phyloP scores from a whole-genome alignment of 53 echinoderm and acorn worm species.

The Apostichopus leukothele region DNA sequence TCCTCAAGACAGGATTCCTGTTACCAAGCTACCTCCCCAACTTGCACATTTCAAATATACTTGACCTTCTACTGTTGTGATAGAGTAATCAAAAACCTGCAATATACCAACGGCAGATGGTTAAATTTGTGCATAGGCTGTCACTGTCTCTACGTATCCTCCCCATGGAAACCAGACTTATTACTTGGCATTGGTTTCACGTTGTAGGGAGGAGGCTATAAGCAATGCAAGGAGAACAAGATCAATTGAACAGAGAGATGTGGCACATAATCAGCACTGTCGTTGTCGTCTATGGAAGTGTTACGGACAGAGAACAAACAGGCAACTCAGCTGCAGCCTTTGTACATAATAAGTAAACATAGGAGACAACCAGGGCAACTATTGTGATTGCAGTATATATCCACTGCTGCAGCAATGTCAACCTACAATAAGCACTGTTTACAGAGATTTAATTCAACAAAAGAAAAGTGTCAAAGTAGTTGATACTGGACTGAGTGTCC shows the following conservation, averaged over 20 bases:
- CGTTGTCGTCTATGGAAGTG: constrained; percentile 32
- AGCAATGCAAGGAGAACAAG: constrained; percentile 43
- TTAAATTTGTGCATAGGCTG: constrained; percentile 49
- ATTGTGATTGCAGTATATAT: not conserved
- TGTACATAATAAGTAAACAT: constrained; percentile 27
- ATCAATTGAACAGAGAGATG: constrained; percentile 29
- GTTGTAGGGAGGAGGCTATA: constrained; percentile 37
- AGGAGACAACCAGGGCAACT: constrained; percentile 22
- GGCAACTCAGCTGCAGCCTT: constrained; percentile 5
- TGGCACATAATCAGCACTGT: constrained; percentile 38
- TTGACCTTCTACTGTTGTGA: constrained; percentile 45
- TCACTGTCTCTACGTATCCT: constrained; percentile 22
- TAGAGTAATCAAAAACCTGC: constrained; percentile 52
- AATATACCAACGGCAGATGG: constrained; percentile 41
- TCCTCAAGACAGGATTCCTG: constrained; percentile 37
- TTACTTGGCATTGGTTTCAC: constrained; percentile 15
- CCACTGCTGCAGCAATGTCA: not conserved
- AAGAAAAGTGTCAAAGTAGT: not conserved
- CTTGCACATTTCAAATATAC: constrained; percentile 37
- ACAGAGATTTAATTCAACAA: not conserved
- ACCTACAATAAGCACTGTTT: not conserved
- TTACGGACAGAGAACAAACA: constrained; percentile 42
- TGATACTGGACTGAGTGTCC: not conserved
- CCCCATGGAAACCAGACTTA: constrained; percentile 37
- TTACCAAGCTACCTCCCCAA: constrained; percentile 31